phyloP scores from a whole-genome alignment of 2,113 vertebrate genomes.

The Budorcas taxicolor region DNA sequence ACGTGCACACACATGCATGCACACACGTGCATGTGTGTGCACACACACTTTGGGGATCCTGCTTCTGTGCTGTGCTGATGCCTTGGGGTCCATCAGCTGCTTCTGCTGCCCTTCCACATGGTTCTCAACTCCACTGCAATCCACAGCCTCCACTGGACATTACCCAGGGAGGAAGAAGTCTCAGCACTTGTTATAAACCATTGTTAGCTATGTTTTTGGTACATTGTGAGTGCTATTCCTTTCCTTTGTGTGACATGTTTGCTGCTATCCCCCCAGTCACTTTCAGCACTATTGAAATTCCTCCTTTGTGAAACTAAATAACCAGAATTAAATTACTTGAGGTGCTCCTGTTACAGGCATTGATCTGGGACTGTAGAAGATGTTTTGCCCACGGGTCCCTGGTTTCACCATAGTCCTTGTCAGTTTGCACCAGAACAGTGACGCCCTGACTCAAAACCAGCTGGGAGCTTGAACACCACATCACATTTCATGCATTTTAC shows the following conservation, averaged over 20 bases:
- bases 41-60: background rate
- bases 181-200: background rate
- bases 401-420: background rate
- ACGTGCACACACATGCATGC: rapidly evolving
- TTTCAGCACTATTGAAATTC: background rate
- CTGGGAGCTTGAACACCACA: background rate
- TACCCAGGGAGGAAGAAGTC: background rate
- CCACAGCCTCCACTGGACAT: background rate
- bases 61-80: background rate
- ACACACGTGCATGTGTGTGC: rapidly evolving
- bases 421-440: background rate
- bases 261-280: background rate
- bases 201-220: background rate
- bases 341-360: background rate
- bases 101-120: too few relatives aligned
- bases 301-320: constrained; percentile 5
- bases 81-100: rapidly evolving
- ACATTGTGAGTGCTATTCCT: background rate
- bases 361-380: background rate
- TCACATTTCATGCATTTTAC: background rate
- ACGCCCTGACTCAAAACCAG: background rate
- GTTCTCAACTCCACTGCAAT: background rate
- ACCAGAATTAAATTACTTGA: background rate
- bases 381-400: background rate
- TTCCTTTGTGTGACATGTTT: background rate